Evolutionary conservation across 2,888 invertebrate species (phyloP).

Genomic region (Xanthostigma xanthostigma): DNA sequence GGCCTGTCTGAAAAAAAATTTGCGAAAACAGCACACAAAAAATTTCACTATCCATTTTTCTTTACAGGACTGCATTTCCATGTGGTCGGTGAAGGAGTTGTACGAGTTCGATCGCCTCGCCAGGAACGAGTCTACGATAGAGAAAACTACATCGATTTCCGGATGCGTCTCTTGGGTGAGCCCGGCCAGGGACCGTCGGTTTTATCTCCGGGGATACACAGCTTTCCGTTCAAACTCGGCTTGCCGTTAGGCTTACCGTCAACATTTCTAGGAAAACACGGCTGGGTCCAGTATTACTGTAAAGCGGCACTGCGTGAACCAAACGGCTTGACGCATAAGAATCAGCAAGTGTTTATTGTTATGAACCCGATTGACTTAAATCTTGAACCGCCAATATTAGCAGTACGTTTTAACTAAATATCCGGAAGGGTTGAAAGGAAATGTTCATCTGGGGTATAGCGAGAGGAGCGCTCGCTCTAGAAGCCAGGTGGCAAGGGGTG

Average conservation of each 20-base stretch:
- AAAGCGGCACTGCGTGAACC: constrained; percentile 81
- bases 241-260: constrained; percentile 81
- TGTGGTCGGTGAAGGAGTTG: constrained; percentile 87
- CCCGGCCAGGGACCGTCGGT: constrained; percentile 72
- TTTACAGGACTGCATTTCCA: constrained; percentile 76
- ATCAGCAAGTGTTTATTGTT: constrained; percentile 92
- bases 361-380: constrained; percentile 93
- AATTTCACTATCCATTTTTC: constrained; percentile 7
- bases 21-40: too few species aligned
- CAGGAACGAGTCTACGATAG: constrained; percentile 79
- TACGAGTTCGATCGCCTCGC: constrained; percentile 66
- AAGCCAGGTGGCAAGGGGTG: too few species aligned
- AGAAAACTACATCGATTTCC: constrained; percentile 89
- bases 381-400: constrained; percentile 71
- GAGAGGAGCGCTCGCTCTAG: too few species aligned
- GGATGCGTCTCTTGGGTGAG: constrained; percentile 84
- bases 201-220: constrained; percentile 84
- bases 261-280: constrained; percentile 84
- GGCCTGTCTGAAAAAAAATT: background rate
- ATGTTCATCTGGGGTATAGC: too few species aligned
- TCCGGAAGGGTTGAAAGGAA: too few species aligned
- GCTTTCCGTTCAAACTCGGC: constrained; percentile 86
- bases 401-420: constrained; percentile 48
- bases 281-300: constrained; percentile 91
- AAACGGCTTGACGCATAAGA: constrained; percentile 80